Evolutionary conservation across 2,797 vertebrate genomes (phyloP).

Genomic region (Pangasius macronema): DNA sequence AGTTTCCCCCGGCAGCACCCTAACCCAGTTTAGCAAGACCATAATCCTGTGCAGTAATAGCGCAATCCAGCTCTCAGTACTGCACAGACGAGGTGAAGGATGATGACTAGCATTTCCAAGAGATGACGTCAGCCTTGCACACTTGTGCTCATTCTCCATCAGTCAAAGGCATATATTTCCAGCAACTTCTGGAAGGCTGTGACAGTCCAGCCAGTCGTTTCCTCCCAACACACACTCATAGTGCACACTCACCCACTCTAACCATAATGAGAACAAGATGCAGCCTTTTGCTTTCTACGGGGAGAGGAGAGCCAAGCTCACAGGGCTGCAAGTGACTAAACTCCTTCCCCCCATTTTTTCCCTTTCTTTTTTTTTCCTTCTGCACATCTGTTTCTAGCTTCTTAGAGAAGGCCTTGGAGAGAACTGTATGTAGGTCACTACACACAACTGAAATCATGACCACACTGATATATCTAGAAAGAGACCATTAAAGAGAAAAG

Average conservation of each 20-base stretch:
- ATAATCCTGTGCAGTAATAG: conserved; percentile 26
- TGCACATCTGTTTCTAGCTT: conserved; percentile 54
- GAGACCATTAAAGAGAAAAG: conserved; percentile 25
- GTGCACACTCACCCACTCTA: conserved; percentile 18
- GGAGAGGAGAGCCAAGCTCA: conserved; percentile 38
- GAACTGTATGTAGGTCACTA: conserved; percentile 53
- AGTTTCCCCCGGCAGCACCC: not conserved
- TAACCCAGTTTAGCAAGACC: conserved; percentile 40
- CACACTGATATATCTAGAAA: conserved; percentile 37
- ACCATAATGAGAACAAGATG: conserved; percentile 56
- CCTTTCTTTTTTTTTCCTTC: conserved; percentile 35
- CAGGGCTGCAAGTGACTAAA: conserved; percentile 46
- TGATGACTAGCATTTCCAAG: conserved; percentile 41
- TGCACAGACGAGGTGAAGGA: conserved; percentile 42
- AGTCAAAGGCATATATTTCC: conserved; percentile 47
- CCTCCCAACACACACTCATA: conserved; percentile 21
- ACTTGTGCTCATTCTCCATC: conserved; percentile 44
- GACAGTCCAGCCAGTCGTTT: conserved; percentile 37
- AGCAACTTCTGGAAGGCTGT: conserved; percentile 48
- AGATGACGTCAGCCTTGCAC: conserved; percentile 49
- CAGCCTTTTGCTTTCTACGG: conserved; percentile 38
- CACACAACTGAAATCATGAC: conserved; percentile 49
- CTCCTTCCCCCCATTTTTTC: conserved; percentile 23
- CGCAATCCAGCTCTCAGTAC: conserved; percentile 28
- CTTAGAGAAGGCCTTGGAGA: conserved; percentile 39